A percentile compares a stretch with the other conserved stretches of the same genome.
phyloP scores from a whole-genome alignment of 2,888 invertebrate species.

The Acronicta psi region DNA sequence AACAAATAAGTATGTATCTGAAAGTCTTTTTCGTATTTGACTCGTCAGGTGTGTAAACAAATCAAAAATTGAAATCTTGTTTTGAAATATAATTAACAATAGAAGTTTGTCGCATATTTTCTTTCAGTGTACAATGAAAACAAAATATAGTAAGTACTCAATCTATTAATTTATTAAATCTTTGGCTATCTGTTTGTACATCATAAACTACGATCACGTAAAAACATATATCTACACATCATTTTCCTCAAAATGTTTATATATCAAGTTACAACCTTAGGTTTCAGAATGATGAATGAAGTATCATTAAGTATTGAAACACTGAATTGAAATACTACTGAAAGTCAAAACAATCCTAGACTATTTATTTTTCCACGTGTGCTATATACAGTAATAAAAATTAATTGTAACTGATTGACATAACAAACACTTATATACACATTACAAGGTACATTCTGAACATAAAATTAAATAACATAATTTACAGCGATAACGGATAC shows the following conservation, averaged over 20 bases:
- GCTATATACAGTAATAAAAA: constrained; percentile 7
- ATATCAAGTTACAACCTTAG: constrained; percentile 87
- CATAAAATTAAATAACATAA: not conserved
- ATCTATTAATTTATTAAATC: constrained; percentile 83
- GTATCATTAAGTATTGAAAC: constrained; percentile 58
- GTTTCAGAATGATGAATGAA: constrained; percentile 81
- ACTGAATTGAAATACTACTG: constrained; percentile 58
- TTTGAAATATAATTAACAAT: constrained; percentile 21
- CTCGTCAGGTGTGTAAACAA: constrained; percentile 43
- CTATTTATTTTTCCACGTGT: constrained; percentile 26
- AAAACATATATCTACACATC: constrained; percentile 86
- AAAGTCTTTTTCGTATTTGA: constrained; percentile 45
- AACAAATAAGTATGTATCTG: constrained; percentile 53
- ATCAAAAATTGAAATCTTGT: constrained; percentile 33
- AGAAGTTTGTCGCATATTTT: not conserved
- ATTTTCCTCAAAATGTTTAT: constrained; percentile 80
- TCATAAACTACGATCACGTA: constrained; percentile 85
- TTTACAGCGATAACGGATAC: no score
- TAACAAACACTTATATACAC: no score
- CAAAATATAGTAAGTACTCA: constrained; percentile 60
- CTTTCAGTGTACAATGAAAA: constrained; percentile 44
- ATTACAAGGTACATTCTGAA: not conserved
- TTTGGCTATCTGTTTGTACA: constrained; percentile 86
- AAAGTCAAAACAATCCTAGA: constrained; percentile 48
- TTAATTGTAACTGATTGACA: constrained; percentile 14